Evolutionary conservation across 2,113 vertebrate genomes (phyloP).

Genomic region (Tautogolabrus adspersus): DNA sequence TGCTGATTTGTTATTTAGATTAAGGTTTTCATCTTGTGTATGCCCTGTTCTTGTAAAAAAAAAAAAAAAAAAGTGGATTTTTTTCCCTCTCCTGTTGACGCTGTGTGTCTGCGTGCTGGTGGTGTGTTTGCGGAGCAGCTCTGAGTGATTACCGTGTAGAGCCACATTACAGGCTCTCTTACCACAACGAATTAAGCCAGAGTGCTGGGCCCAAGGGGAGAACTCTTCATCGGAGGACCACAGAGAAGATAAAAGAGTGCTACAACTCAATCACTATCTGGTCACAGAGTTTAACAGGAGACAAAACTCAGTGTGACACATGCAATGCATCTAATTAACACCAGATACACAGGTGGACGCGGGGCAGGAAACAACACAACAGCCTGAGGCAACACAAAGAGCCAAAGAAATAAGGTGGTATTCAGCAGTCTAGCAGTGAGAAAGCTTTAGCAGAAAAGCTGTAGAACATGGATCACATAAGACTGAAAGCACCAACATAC

Average conservation of each 20-base stretch:
- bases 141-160: conserved; percentile 62
- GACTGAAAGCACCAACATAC: neutral
- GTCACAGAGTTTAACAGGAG: conserved; percentile 67
- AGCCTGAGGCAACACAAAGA: conserved; percentile 12
- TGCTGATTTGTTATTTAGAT: conserved; percentile 54
- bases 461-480: neutral
- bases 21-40: conserved; percentile 25
- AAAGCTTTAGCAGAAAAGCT: conserved; percentile 20
- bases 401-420: conserved; percentile 9
- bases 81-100: neutral
- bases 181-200: conserved; percentile 67
- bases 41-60: conserved; percentile 17
- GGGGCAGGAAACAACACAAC: conserved; percentile 21
- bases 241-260: conserved; percentile 64
- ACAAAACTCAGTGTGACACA: conserved; percentile 62
- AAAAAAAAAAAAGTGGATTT: conserved; percentile 3
- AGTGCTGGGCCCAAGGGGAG: conserved; percentile 49
- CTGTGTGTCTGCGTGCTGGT: conserved; percentile 24
- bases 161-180: conserved; percentile 65
- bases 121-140: conserved; percentile 47
- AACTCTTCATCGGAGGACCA: conserved; percentile 58
- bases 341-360: conserved; percentile 35
- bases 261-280: conserved; percentile 67
- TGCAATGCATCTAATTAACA: conserved; percentile 62
- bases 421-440: conserved; percentile 10